Evolutionary conservation across 2,888 invertebrate species (phyloP).

Genomic region (Hydraecia micacea): DNA sequence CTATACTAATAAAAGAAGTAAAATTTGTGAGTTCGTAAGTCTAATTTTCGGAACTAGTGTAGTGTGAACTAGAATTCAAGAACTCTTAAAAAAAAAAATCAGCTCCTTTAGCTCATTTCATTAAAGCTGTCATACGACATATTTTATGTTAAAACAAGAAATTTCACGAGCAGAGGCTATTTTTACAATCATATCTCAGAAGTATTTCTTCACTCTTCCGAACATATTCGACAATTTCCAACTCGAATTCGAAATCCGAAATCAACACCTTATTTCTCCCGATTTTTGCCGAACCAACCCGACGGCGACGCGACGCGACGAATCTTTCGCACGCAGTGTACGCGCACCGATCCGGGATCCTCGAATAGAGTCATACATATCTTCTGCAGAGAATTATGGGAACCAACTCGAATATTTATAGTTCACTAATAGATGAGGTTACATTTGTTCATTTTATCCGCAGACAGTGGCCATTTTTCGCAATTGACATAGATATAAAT

Average conservation of each 20-base stretch:
- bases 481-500: slow-evolving; percentile 69
- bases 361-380: slow-evolving; percentile 79
- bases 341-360: slow-evolving; percentile 53
- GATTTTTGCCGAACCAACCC: slow-evolving; percentile 3
- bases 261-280: background rate
- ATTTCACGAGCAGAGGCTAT: no score
- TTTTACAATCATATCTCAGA: background rate
- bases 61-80: no score
- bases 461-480: slow-evolving; percentile 64
- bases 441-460: slow-evolving; percentile 60
- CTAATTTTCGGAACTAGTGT: no score
- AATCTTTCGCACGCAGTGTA: slow-evolving; percentile 59
- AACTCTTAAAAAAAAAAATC: background rate
- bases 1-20: background rate
- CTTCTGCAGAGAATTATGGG: slow-evolving; percentile 76
- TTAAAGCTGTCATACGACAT: background rate
- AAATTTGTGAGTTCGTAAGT: no score
- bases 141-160: background rate
- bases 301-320: slow-evolving; percentile 13
- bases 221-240: background rate
- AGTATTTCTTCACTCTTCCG: background rate
- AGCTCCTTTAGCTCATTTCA: rapidly evolving
- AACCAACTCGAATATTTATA: slow-evolving; percentile 75
- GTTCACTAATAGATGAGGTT: slow-evolving; percentile 73
- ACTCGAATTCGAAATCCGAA: background rate